Base-by-base conservation (phyloP, 2,113 vertebrate genomes). In the Montifringilla adamsi region DNA sequence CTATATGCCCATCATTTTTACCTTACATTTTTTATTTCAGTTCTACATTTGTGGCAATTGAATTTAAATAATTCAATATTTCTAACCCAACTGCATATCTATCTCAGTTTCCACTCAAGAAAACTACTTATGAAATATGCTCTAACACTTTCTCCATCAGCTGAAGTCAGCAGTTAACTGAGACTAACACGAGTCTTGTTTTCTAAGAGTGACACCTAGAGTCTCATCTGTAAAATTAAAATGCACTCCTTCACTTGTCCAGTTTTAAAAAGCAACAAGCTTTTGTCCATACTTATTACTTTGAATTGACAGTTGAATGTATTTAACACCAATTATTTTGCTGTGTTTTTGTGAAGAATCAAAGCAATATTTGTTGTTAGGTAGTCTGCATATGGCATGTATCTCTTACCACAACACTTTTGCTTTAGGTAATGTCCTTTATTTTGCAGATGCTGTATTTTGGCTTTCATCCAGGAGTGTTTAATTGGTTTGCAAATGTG, bases 181-280 rank as follows among this genome's bases (percentile, higher is more conserved):
- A 9, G n/a, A 72, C 58, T 12, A 58, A n/a, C 7, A 4, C 0
- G 13, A 85, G 24, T 93, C 82, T 96, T 93, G 64, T 93, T 97
- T 97, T 94, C 83, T 58, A 95, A 96, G 72, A 96, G 91, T 82
- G 96, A 96, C 96, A 97, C 74, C 95, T 96, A 97, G 79, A 97
- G 95, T 94, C 84, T 79, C 18, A 66, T 75, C 78, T 62, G 75
- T 81, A 91, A 66, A 95, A 83, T n/a, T 94, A 46, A 96, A 94
- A 76, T 33, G 16, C 7, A 33, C 43, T 90, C 59, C 53, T 73
- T 85, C 68, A 23, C 7, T 67, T 9, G 4, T 31, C 13, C 1
- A 0, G 15, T 55, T 76, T 62, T 41, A 39, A 76, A 83, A 66
- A 35, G 18, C 23, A 62, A 9, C 15, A 72, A 72, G 21, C 4